phyloP scores from a whole-genome alignment of 2,113 vertebrate species.

The Megaleporinus macrocephalus region DNA sequence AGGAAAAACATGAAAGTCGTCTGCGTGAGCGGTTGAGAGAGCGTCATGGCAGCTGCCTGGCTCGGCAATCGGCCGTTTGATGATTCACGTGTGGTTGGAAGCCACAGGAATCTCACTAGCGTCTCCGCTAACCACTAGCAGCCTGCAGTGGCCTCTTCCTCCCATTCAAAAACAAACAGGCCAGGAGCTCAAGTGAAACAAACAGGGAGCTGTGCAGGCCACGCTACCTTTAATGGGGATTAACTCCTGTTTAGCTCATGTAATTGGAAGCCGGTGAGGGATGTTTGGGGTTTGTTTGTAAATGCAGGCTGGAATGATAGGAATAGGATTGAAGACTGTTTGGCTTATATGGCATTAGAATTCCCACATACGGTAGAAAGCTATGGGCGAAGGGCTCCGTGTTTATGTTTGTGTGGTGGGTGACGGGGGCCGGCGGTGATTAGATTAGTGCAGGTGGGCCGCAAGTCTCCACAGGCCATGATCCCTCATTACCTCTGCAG shows the following conservation, averaged over 20 bases:
- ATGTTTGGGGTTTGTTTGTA: slow-evolving; percentile 22
- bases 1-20: background rate
- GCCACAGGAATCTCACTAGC: slow-evolving; percentile 4
- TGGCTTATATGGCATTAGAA: background rate
- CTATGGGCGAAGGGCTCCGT: background rate
- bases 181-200: background rate
- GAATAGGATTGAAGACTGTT: background rate
- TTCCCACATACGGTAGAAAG: background rate
- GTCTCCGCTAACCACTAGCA: background rate
- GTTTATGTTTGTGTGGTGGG: slow-evolving; percentile 8
- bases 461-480: slow-evolving; percentile 8
- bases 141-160: slow-evolving; percentile 10
- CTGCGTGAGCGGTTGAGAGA: background rate
- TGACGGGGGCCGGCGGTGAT: slow-evolving; percentile 29
- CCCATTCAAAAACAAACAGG: slow-evolving; percentile 19
- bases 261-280: background rate
- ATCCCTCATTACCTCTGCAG: slow-evolving; percentile 47
- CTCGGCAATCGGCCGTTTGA: background rate
- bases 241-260: background rate
- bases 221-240: background rate
- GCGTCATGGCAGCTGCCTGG: slow-evolving; percentile 7
- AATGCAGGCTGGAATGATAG: background rate
- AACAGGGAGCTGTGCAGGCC: background rate
- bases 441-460: slow-evolving; percentile 56
- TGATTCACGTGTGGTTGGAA: slow-evolving; percentile 26